Percentiles rank a stretch among this genome's conserved stretches.
phyloP scores from a whole-genome alignment of 2,888 invertebrate species.

The Lampropteryx suffumata region DNA sequence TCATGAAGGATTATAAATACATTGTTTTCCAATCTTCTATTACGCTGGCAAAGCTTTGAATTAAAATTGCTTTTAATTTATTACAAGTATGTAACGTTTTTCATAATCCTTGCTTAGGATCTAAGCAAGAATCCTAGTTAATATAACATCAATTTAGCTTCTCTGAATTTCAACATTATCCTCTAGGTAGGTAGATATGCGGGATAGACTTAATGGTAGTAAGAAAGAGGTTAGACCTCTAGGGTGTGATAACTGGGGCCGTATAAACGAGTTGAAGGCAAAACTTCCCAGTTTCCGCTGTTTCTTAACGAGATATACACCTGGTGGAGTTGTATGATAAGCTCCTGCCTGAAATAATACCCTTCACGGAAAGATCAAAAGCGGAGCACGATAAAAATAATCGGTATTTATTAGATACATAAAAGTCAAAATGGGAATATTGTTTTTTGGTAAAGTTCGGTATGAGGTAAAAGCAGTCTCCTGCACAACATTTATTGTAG shows the following conservation, averaged over 20 bases:
- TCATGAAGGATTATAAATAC: too few relatives aligned
- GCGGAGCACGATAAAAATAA: background rate
- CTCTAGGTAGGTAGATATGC: constrained; percentile 22
- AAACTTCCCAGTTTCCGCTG: constrained; percentile 58
- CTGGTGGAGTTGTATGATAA: constrained; percentile 29
- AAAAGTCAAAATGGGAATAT: too few relatives aligned
- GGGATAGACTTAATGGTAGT: constrained; percentile 42
- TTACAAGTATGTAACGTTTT: background rate
- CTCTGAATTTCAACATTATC: constrained; percentile 26
- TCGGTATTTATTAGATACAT: too few relatives aligned
- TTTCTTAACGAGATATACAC: constrained; percentile 54
- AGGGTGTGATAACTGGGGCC: constrained; percentile 58
- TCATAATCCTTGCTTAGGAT: background rate
- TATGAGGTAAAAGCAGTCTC: too few relatives aligned
- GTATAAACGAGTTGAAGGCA: constrained; percentile 59
- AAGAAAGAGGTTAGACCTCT: constrained; percentile 62
- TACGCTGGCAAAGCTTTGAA: too few relatives aligned
- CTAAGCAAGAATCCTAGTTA: constrained; percentile 1
- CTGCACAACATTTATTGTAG: too few relatives aligned
- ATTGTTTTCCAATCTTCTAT: too few relatives aligned
- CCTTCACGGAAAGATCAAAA: constrained; percentile 1
- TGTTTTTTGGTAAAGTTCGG: background rate
- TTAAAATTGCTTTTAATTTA: too few relatives aligned
- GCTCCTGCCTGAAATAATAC: constrained; percentile 30
- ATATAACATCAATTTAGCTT: constrained; percentile 12